Evolutionary conservation across 2,113 vertebrate species (phyloP).

Genomic region (Thinocorus orbignyianus): DNA sequence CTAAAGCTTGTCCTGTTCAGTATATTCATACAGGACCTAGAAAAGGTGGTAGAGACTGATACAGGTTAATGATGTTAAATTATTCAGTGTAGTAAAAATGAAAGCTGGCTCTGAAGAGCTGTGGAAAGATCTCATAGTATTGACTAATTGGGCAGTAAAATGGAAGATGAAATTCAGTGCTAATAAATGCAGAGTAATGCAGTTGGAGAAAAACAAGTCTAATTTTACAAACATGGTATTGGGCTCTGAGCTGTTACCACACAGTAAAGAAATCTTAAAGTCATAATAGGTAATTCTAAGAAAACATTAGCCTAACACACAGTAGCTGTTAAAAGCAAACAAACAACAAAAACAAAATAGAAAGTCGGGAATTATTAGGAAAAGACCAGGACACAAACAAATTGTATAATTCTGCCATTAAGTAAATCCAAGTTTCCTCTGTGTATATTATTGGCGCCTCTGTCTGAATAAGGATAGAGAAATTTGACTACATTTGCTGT

Average conservation of each 20-base stretch:
- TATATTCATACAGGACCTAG: conserved; percentile 33
- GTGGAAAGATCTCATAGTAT: conserved; percentile 30
- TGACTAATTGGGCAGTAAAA: conserved; percentile 57
- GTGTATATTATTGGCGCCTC: not conserved
- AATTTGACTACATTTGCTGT: not conserved
- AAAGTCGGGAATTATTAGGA: not conserved
- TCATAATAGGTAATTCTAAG: conserved; percentile 22
- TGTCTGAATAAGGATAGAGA: not conserved
- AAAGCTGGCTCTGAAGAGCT: conserved; percentile 47
- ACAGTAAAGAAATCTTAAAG: conserved; percentile 15
- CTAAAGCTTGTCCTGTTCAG: not conserved
- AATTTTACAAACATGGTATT: conserved; percentile 17
- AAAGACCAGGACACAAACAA: not conserved
- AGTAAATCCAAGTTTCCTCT: not conserved
- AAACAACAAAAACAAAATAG: not conserved
- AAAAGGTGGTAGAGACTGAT: conserved; percentile 52
- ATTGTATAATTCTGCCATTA: not conserved
- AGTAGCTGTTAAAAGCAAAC: conserved; percentile 12
- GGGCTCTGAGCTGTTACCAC: conserved; percentile 2
- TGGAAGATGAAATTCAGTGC: conserved; percentile 44
- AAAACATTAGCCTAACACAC: not conserved
- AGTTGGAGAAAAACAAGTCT: conserved; percentile 20
- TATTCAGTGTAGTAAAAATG: conserved; percentile 59
- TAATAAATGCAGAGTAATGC: conserved; percentile 53
- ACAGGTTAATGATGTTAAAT: conserved; percentile 56